Base-by-base conservation (phyloP, 1,140 invertebrate genomes). In the Drosophila nasuta region DNA sequence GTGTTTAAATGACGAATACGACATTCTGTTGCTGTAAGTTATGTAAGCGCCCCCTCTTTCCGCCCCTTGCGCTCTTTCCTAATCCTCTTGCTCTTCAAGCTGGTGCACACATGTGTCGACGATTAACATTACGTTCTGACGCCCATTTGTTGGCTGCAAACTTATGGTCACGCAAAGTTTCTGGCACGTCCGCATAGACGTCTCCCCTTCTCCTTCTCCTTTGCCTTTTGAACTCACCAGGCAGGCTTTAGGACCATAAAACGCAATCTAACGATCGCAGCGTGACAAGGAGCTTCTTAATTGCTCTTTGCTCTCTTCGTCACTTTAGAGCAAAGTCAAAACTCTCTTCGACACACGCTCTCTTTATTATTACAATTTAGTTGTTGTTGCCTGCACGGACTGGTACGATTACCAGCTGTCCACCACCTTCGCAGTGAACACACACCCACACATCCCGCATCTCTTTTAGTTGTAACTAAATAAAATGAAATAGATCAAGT, bases 71-170 rank as follows among this genome's bases (percentile, higher is more conserved):
- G 17, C 8, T n/a, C 11, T 20, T 3, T 1, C 17, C 20, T 3
- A 11, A 8, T 10, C 4, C 20, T 28, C 17, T 38, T 68, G 41
- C 68, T 60, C 64, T 51, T 54, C 33, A 28, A 3, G 57, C 64
- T 48, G 79, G 58, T 66, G 70, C 75, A 66, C 77, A 68, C 83
- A 88, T 86, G 83, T 86, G 82, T 68, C 76, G 76, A 25, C 35
- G 57, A 79, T 79, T 73, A 77, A 35, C 49, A 20, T 30, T 48
- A 56, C 20, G 20, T 25, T 28, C 48, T 28, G 17, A 5, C 10
- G 43, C 48, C 77, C 63, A 82, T 82, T 82, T 82, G 79, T 63
- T 41, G 11, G 54, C 54, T 66, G 68, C 45, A 5, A 17, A 33
- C 10, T 30, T 54, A 54, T 54, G 52, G 41, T 41, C 64, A 74